Conservation (phyloP, 2,113 vertebrate species). For the Paracanthobrama guichenoti region DNA sequence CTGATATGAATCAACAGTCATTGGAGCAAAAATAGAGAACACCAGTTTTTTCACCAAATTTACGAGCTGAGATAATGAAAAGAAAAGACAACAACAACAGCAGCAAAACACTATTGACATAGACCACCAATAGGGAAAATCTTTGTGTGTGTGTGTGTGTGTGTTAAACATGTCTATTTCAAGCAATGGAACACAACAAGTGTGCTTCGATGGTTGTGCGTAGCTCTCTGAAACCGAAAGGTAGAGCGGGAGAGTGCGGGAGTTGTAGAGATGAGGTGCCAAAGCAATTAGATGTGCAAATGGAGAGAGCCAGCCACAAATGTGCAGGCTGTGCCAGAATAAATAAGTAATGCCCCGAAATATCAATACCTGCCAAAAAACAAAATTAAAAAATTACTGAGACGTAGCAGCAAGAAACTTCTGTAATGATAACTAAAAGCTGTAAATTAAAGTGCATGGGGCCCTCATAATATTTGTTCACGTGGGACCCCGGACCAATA, state of each 20-base stretch:
- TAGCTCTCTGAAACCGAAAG: background rate
- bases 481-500: background rate
- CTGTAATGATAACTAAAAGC: slow-evolving; percentile 16
- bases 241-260: background rate
- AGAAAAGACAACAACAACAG: background rate
- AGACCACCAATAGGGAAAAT: slow-evolving; percentile 3
- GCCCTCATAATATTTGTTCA: background rate
- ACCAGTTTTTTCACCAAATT: slow-evolving; percentile 18
- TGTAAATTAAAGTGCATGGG: background rate
- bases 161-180: slow-evolving; percentile 25
- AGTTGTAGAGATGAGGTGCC: slow-evolving; percentile 28
- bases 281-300: slow-evolving; percentile 35
- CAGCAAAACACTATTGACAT: background rate
- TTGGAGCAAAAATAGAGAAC: slow-evolving; percentile 32
- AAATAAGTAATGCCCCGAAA: slow-evolving; percentile 1
- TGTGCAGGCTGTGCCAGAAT: background rate
- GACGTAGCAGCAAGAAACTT: background rate
- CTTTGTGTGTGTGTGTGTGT: too few species aligned
- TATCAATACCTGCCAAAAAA: background rate
- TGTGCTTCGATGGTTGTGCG: background rate
- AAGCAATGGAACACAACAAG: background rate
- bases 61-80: slow-evolving; percentile 22
- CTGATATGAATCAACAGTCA: slow-evolving; percentile 48
- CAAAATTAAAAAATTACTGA: background rate
- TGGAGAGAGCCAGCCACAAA: slow-evolving; percentile 7